Conservation (phyloP, 2,113 vertebrate genomes). For the Hucho hucho region DNA sequence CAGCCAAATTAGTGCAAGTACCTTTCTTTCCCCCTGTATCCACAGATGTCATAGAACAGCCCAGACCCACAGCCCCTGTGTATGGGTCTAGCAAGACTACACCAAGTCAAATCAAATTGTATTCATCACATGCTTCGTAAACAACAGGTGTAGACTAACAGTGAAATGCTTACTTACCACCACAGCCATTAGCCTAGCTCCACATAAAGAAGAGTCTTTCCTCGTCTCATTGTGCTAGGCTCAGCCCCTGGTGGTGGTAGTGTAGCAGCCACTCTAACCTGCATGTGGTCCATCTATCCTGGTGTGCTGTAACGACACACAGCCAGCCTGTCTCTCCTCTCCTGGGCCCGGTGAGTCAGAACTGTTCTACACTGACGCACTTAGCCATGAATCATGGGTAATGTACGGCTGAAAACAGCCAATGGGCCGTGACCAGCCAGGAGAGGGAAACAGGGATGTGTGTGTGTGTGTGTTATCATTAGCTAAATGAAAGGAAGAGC, state of each 20-base stretch:
- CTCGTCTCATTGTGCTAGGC: too few relatives aligned
- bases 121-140: too few relatives aligned
- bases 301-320: conserved; percentile 58
- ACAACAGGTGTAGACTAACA: too few relatives aligned
- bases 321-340: not conserved
- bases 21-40: not conserved
- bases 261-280: too few relatives aligned
- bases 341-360: conserved; percentile 62
- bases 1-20: conserved; percentile 4
- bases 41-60: not conserved
- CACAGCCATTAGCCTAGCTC: too few relatives aligned
- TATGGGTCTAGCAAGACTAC: not conserved
- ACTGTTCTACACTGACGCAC: conserved; percentile 61
- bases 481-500: too few relatives aligned
- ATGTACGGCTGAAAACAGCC: conserved; percentile 59
- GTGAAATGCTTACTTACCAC: not conserved
- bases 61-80: not conserved
- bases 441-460: conserved; percentile 35
- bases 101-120: not conserved
- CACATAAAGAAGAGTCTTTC: too few relatives aligned
- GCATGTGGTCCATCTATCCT: not conserved
- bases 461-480: not conserved
- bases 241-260: not conserved
- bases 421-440: conserved; percentile 61
- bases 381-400: conserved; percentile 65